Percentiles rank a stretch among this genome's conserved stretches.
Evolutionary conservation across 2,888 invertebrate genomes (phyloP).

Genomic region (Allacma fusca): DNA sequence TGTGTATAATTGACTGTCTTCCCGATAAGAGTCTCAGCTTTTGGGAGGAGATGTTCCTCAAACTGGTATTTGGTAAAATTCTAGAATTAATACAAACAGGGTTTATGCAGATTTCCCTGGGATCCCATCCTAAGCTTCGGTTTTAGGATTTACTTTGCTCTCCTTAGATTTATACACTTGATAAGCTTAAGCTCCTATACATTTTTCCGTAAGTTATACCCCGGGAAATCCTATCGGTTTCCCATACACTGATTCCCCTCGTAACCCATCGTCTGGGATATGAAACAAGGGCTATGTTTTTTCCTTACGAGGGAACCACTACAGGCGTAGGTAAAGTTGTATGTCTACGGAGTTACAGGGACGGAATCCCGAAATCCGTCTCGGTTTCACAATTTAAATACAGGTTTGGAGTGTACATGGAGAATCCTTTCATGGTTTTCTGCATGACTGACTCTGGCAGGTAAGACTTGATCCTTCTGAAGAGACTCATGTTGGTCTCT

Average conservation of each 20-base stretch:
- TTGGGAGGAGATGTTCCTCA: background rate
- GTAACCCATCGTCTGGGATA: no score
- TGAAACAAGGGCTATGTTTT: no score
- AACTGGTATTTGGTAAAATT: background rate
- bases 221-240: background rate
- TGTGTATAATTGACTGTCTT: constrained; percentile 1
- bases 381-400: constrained; percentile 12
- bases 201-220: background rate
- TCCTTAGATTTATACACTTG: constrained; percentile 6
- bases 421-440: constrained; percentile 3
- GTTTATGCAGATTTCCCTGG: background rate
- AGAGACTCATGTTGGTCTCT: background rate
- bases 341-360: background rate
- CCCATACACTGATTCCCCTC: background rate
- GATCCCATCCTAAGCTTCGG: constrained; percentile 4
- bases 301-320: no score
- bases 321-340: no score
- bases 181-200: background rate
- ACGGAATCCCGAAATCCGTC: background rate
- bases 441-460: background rate
- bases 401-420: background rate
- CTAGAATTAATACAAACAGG: background rate
- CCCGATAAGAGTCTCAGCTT: background rate
- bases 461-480: background rate
- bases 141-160: constrained; percentile 6